These are phyloP conservation scores for Chrysochloris asiatica DNA, from an alignment of 2,113 vertebrate species.

Conservation along the genomic window DNA sequence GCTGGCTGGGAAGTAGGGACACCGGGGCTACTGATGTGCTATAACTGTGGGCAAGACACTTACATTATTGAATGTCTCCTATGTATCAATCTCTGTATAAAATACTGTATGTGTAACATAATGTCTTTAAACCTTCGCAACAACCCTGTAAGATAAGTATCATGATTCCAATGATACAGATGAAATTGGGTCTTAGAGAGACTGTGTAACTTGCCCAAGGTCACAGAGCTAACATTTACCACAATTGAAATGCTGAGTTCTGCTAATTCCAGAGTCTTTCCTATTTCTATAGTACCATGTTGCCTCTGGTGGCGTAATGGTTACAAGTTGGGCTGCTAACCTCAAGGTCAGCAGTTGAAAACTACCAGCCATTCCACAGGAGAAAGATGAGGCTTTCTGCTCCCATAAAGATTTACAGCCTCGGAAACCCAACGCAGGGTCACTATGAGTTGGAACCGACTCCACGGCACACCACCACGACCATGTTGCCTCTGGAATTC, in stretches of 20 bases:
- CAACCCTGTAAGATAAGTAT: neutral
- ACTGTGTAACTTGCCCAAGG: neutral
- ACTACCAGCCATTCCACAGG: too few species aligned
- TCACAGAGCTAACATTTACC: neutral
- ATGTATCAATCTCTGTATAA: neutral
- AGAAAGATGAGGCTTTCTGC: too few species aligned
- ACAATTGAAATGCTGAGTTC: neutral
- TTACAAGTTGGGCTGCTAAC: too few species aligned
- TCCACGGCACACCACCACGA: too few species aligned
- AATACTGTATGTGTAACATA: neutral
- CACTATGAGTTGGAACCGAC: too few species aligned
- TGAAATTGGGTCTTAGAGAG: neutral
- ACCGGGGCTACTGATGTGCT: too few species aligned
- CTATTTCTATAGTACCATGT: rapidly evolving
- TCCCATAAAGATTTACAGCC: too few species aligned
- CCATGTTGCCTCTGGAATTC: too few species aligned
- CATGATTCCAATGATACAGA: neutral
- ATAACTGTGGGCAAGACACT: neutral
- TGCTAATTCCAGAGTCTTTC: neutral
- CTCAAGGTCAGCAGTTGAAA: too few species aligned
- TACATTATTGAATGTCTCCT: neutral
- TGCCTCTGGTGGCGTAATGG: neutral
- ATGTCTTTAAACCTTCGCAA: neutral
- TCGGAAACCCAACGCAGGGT: too few species aligned
- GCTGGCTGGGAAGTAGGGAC: neutral